A percentile compares a stretch with the other conserved stretches of the same genome.
phyloP scores from a whole-genome alignment of 2,797 vertebrate genomes.

The Coilia nasus region DNA sequence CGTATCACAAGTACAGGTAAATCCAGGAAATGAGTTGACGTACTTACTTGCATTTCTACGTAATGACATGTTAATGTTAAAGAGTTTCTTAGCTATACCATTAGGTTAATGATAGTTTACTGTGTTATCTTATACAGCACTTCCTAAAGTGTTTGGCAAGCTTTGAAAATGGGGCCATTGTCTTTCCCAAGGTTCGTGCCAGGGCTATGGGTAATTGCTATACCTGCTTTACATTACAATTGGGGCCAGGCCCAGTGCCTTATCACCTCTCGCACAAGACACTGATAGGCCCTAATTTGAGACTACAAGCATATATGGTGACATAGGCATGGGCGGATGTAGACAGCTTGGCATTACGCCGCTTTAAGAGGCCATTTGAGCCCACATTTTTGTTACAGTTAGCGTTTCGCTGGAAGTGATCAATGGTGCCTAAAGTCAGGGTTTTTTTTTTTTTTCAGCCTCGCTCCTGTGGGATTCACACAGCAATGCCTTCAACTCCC shows the following conservation, averaged over 20 bases:
- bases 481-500: not conserved
- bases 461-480: not conserved
- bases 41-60: not conserved
- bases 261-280: conserved; percentile 65
- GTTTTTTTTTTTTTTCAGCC: not conserved
- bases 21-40: not conserved
- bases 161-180: conserved; percentile 72
- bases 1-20: not conserved
- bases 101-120: conserved; percentile 46
- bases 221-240: conserved; percentile 77
- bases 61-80: not conserved
- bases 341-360: not conserved
- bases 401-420: not conserved
- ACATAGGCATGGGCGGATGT: not conserved
- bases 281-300: conserved; percentile 66
- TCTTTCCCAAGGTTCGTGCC: conserved; percentile 71
- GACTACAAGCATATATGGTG: conserved; percentile 43
- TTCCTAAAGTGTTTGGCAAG: conserved; percentile 26
- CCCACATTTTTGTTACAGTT: not conserved
- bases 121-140: not conserved
- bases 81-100: conserved; percentile 23
- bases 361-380: conserved; percentile 15
- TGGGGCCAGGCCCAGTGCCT: conserved; percentile 64
- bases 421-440: not conserved
- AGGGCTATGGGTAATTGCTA: conserved; percentile 76